A percentile compares a stretch with the other conserved stretches of the same genome.
These are phyloP conservation scores for Oxystoma pomonae DNA, from an alignment of 2,888 invertebrate species.

Conservation along the genomic window DNA sequence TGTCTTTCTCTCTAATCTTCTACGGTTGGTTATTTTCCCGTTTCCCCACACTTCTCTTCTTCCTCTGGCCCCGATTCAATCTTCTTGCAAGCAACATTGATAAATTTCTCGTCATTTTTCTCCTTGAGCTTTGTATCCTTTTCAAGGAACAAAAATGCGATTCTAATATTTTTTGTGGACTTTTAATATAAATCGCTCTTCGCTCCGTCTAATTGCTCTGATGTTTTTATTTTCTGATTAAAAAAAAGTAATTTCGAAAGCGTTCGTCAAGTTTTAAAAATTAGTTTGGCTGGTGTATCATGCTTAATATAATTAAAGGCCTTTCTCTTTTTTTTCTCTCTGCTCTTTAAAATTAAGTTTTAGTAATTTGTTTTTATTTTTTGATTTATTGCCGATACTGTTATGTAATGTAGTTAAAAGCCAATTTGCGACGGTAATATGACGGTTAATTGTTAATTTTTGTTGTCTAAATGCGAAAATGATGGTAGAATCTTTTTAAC, in stretches of 20 bases:
- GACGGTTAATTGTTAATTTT: too few species aligned
- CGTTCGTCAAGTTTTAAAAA: not conserved
- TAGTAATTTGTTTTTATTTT: too few species aligned
- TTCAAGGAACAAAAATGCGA: conserved; percentile 45
- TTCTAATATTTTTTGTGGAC: conserved; percentile 35
- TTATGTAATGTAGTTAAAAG: not conserved
- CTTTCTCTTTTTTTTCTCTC: conserved; percentile 7
- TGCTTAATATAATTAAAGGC: conserved; percentile 22
- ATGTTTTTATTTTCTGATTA: conserved; percentile 24
- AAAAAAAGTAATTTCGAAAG: conserved; percentile 19
- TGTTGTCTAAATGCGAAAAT: too few species aligned
- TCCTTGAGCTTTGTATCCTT: conserved; percentile 46
- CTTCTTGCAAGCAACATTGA: conserved; percentile 48
- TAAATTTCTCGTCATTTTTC: conserved; percentile 55
- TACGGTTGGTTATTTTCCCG: conserved; percentile 24
- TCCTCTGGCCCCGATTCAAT: conserved; percentile 44
- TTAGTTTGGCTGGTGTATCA: conserved; percentile 1
- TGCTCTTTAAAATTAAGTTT: not conserved
- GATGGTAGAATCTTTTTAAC: too few species aligned
- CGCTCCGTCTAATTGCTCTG: conserved; percentile 25
- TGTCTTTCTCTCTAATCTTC: not conserved
- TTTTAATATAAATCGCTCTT: conserved; percentile 24
- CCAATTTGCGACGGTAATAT: too few species aligned
- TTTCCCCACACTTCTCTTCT: conserved; percentile 35
- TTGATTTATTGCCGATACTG: not conserved